Evolutionary conservation across 2,888 invertebrate genomes (phyloP).

Genomic region (Harmothoe impar): DNA sequence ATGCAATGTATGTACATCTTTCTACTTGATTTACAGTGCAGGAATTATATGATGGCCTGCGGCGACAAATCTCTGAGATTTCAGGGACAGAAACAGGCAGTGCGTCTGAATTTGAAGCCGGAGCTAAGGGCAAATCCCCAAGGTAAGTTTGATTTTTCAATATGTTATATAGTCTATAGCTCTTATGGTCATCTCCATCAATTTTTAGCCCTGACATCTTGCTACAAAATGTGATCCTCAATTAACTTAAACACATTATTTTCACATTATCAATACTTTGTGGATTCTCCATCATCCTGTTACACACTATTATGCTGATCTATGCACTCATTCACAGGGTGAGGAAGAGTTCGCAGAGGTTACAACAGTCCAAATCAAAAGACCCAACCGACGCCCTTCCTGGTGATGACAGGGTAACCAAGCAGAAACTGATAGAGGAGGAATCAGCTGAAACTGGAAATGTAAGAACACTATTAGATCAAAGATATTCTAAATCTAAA

Average conservation of each 20-base stretch:
- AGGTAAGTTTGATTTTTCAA: conserved; percentile 20
- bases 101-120: background rate
- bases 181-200: no score
- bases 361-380: background rate
- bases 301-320: no score
- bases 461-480: conserved; percentile 10
- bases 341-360: background rate
- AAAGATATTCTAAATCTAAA: no score
- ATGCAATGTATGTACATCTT: no score
- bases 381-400: background rate
- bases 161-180: no score
- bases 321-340: background rate
- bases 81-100: conserved; percentile 44
- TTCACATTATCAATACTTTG: no score
- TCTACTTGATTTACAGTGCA: background rate
- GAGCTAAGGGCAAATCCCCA: background rate
- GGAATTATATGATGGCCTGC: conserved; percentile 10
- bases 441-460: conserved; percentile 64
- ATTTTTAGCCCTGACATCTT: no score
- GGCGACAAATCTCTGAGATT: conserved; percentile 54
- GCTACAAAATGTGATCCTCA: no score
- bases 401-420: background rate
- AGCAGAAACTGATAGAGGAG: conserved; percentile 62
- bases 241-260: no score
- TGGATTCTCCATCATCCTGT: no score